A percentile compares a stretch with the other conserved stretches of the same genome.
These are phyloP conservation scores for Ciconia stormi DNA, from an alignment of 2,113 vertebrate species.

Conservation along the genomic window DNA sequence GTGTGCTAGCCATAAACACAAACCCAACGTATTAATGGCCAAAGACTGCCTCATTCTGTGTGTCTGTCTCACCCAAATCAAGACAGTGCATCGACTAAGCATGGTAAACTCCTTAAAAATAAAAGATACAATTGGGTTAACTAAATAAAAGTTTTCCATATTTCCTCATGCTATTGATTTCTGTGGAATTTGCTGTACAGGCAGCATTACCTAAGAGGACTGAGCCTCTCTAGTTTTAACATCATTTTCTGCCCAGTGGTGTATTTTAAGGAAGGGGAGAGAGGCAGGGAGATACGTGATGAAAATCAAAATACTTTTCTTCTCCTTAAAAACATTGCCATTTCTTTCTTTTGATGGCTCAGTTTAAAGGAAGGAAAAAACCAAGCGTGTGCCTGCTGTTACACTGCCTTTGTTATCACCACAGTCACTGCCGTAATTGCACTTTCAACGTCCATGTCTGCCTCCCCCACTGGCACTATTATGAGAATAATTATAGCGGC, in stretches of 20 bases:
- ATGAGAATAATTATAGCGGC: conserved; percentile 25
- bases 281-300: not conserved
- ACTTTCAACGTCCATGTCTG: not conserved
- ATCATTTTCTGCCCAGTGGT: not conserved
- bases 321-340: not conserved
- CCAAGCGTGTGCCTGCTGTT: not conserved
- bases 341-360: not conserved
- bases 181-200: not conserved
- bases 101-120: not conserved
- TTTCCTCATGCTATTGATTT: not conserved
- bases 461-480: not conserved
- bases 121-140: not conserved
- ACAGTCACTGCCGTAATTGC: not conserved
- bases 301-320: conserved; percentile 9
- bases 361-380: conserved; percentile 11
- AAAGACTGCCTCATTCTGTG: not conserved
- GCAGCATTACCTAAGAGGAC: not conserved
- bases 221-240: not conserved
- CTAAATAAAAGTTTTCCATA: not conserved
- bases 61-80: not conserved
- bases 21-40: not conserved
- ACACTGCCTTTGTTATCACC: not conserved
- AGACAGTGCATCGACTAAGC: not conserved
- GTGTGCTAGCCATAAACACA: not conserved
- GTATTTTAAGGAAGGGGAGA: not conserved